These are phyloP conservation scores for Entosphenus tridentatus DNA, from an alignment of 2,113 vertebrate species.

Conservation along the genomic window DNA sequence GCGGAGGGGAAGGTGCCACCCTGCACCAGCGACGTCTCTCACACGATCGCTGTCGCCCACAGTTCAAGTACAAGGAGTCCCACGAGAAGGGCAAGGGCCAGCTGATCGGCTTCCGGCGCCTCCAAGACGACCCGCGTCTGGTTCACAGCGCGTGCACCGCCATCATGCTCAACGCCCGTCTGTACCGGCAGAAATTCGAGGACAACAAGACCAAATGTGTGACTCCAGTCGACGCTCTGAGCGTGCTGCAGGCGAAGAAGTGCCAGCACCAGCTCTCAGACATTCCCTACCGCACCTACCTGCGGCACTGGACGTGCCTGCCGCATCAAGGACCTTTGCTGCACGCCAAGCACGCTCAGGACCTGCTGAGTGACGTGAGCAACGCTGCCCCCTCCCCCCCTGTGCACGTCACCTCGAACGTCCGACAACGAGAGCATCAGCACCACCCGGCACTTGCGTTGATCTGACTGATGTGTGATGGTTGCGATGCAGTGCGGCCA, in stretches of 20 bases:
- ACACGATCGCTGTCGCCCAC: constrained; percentile 12
- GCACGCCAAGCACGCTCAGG: constrained; percentile 48
- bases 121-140: constrained; percentile 66
- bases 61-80: constrained; percentile 78
- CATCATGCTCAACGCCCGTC: constrained; percentile 56
- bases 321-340: constrained; percentile 49
- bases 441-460: no score
- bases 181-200: constrained; percentile 61
- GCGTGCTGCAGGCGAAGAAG: constrained; percentile 59
- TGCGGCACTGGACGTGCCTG: constrained; percentile 80
- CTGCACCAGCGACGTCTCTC: no score
- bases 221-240: constrained; percentile 69
- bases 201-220: constrained; percentile 49
- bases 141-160: constrained; percentile 51
- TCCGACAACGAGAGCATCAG: no score
- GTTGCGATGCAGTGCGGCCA: no score
- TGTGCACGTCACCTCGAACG: no score
- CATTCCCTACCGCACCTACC: constrained; percentile 47
- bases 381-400: no score
- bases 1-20: no score
- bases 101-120: constrained; percentile 48
- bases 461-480: no score
- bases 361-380: constrained; percentile 77
- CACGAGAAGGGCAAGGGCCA: constrained; percentile 89
- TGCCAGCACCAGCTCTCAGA: constrained; percentile 86